Conservation (phyloP, 2,888 invertebrate species). For the Dynastes hyllus region DNA sequence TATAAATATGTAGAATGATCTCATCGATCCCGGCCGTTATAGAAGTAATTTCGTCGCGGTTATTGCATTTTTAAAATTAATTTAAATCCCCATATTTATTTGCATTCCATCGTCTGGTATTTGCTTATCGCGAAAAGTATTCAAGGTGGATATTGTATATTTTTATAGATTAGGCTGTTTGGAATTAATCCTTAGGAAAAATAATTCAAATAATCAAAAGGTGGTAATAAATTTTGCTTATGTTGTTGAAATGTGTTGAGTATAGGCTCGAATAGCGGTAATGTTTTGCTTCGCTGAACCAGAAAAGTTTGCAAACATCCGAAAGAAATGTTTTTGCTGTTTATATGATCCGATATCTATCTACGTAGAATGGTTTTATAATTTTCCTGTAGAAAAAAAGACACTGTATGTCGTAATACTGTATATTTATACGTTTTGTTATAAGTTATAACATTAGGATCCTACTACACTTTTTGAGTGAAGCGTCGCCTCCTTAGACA, state of each 20-base stretch:
- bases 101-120: neutral
- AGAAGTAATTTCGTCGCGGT: neutral
- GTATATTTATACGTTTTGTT: too few relatives aligned
- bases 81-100: neutral
- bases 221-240: neutral
- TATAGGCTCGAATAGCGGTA: too few relatives aligned
- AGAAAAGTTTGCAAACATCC: too few relatives aligned
- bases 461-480: too few relatives aligned
- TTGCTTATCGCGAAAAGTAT: conserved; percentile 1
- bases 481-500: too few relatives aligned
- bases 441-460: too few relatives aligned
- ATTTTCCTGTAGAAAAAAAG: too few relatives aligned
- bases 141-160: neutral
- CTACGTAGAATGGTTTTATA: too few relatives aligned
- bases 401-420: too few relatives aligned
- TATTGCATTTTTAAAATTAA: conserved; percentile 13
- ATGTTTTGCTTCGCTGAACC: too few relatives aligned
- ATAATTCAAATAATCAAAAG: neutral
- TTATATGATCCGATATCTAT: neutral
- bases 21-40: neutral
- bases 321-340: neutral
- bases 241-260: neutral
- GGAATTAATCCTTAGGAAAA: neutral
- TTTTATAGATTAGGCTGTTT: neutral
- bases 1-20: conserved; percentile 3